Percentiles rank a stretch among this genome's conserved stretches.
Conservation (phyloP, 2,797 vertebrate genomes). For the Phoxinus dragarum region DNA sequence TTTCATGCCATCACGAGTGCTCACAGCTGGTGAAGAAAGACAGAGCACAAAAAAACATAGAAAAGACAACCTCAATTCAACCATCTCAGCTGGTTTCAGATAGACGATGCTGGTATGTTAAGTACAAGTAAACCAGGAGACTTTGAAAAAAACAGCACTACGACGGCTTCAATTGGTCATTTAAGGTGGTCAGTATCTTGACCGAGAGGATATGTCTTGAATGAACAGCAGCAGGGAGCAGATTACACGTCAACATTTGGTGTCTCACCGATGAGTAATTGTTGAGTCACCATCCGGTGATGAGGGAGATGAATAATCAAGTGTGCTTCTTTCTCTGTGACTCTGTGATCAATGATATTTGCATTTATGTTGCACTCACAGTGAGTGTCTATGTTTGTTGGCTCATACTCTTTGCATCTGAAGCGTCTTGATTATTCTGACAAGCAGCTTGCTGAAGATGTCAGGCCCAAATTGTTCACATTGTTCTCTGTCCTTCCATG, state of each 20-base stretch:
- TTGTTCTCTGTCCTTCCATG: conserved; percentile 46
- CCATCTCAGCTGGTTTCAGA: not conserved
- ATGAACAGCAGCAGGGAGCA: conserved; percentile 61
- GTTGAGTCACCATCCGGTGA: conserved; percentile 70
- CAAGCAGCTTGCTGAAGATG: conserved; percentile 44
- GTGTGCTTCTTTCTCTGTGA: conserved; percentile 14
- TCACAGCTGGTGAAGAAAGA: conserved; percentile 42
- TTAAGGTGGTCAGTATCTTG: conserved; percentile 41
- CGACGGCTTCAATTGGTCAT: not conserved
- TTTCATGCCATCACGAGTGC: conserved; percentile 36
- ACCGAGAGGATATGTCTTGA: conserved; percentile 59
- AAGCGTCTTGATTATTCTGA: conserved; percentile 43
- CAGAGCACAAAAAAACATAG: conserved; percentile 11
- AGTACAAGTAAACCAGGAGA: not conserved
- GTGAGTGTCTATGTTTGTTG: conserved; percentile 38
- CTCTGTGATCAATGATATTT: conserved; percentile 34
- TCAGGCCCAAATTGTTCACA: conserved; percentile 50
- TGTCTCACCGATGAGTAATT: conserved; percentile 70
- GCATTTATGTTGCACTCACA: conserved; percentile 19
- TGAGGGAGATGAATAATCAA: conserved; percentile 48
- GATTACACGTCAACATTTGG: conserved; percentile 67
- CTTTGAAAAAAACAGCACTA: not conserved
- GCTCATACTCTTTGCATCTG: conserved; percentile 29
- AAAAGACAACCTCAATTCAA: not conserved
- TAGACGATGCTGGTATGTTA: not conserved